Evolutionary conservation across 2,888 invertebrate species (phyloP), one percentile per base, ranked within the genome.

Genomic region (Dasysyrphus albostriatus): DNA sequence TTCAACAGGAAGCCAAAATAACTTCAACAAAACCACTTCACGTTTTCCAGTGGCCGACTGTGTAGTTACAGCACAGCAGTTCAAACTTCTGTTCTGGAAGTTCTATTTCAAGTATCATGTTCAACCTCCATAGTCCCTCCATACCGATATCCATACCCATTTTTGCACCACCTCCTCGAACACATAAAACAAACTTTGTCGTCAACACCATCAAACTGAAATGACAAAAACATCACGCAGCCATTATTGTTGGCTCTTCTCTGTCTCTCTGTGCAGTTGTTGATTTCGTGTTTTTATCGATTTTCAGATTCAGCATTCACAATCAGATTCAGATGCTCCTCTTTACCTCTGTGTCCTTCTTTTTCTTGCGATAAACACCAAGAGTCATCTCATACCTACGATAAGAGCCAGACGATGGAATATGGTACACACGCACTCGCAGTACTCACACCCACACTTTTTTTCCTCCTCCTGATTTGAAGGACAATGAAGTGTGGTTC

Each of bases 401-500:
- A 54, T 54, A 32, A 54, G 14, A 32, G 14, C 54, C 29, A 54
- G 54, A 54, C 29, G 54, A 29, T 14, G 8, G 54, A 3, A 29
- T 24, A 24, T 32, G 14, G 54, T 59, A 44, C 16, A 44, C 16
- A 54, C 19, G 32, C 37, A 16, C 16, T 58, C 73, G 61, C 19
- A 12, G 5, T 7, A 32, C 1, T 5, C 37, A 37, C 59, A 14
- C 8, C 32, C 61, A 12, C n/a, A 29, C 24, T 16, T 19, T 32
- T 9, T 34, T 5, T 24, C 65, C 12, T 2, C n/a, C 58, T 16
- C 16, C 16, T 24, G 54, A 32, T 32, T 6, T 51, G 80, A 76
- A 85, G 81, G 81, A 85, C 84, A 85, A 81, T 77, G 61, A 73
- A 81, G 84, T 81, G 84, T 70, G 80, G 84, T 74, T 85, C 59